A percentile compares a stretch with the other conserved stretches of the same genome.
Evolutionary conservation across 2,888 invertebrate genomes (phyloP).

Genomic region (Oscheius sp.): DNA sequence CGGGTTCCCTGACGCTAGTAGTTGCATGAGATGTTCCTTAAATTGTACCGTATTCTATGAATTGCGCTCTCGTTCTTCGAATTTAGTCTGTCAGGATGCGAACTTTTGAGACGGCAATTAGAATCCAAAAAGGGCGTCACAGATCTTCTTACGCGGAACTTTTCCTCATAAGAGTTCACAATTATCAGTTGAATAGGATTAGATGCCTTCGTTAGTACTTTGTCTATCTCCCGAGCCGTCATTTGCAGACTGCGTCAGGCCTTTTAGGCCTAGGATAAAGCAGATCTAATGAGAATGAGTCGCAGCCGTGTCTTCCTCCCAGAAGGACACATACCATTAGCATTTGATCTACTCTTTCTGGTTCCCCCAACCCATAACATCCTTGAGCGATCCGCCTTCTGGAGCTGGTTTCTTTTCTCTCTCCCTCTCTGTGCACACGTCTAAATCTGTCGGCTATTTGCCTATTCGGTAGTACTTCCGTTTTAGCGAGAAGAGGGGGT

Average conservation of each 20-base stretch:
- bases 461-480: too few species aligned
- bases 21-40: too few species aligned
- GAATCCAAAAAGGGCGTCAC: too few species aligned
- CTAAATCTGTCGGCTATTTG: too few species aligned
- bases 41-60: too few species aligned
- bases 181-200: background rate
- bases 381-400: background rate
- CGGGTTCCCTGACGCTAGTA: too few species aligned
- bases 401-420: background rate
- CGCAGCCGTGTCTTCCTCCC: conserved; percentile 19
- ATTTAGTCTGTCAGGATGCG: too few species aligned
- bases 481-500: too few species aligned
- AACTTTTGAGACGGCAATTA: too few species aligned
- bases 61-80: too few species aligned
- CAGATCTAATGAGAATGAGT: conserved; percentile 26
- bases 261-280: background rate
- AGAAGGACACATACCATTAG: background rate
- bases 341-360: background rate
- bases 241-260: conserved; percentile 9
- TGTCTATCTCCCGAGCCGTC: background rate
- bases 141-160: too few species aligned
- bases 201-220: background rate
- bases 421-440: background rate
- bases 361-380: background rate
- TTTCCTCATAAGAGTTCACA: background rate